These are phyloP conservation scores for Sylvilagus floridanus DNA, from an alignment of 2,797 vertebrate species.

Conservation along the genomic window DNA sequence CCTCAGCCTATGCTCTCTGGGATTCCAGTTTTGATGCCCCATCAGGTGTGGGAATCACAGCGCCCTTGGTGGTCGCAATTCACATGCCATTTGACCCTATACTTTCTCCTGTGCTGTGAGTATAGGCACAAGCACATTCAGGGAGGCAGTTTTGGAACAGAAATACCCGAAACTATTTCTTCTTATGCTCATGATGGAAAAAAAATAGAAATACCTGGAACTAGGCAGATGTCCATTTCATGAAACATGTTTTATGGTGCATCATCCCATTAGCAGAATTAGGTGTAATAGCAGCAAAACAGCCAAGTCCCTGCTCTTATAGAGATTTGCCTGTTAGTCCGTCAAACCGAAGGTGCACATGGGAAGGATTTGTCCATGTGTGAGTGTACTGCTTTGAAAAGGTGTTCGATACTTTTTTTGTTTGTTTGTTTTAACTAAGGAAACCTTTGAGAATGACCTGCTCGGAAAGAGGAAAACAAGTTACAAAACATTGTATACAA, in stretches of 20 bases:
- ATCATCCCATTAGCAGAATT: not conserved
- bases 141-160: not conserved
- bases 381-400: conserved; percentile 12
- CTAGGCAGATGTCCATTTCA: not conserved
- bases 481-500: not conserved
- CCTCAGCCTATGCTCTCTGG: not conserved
- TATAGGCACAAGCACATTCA: not conserved
- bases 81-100: not conserved
- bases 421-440: not conserved
- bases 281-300: not conserved
- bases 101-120: not conserved
- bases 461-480: not conserved
- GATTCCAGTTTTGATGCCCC: not conserved
- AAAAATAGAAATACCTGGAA: conserved; percentile 45
- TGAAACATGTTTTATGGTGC: not conserved
- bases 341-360: not conserved
- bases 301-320: not conserved
- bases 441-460: not conserved
- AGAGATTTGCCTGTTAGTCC: conserved; percentile 36
- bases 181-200: too few relatives aligned
- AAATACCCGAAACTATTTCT: conserved; percentile 11
- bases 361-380: conserved; percentile 15
- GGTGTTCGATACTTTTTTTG: not conserved
- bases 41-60: not conserved
- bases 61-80: too few relatives aligned